Evolutionary conservation across 2,797 vertebrate genomes (phyloP).

Genomic region (Paratrypauchen microcephalus): DNA sequence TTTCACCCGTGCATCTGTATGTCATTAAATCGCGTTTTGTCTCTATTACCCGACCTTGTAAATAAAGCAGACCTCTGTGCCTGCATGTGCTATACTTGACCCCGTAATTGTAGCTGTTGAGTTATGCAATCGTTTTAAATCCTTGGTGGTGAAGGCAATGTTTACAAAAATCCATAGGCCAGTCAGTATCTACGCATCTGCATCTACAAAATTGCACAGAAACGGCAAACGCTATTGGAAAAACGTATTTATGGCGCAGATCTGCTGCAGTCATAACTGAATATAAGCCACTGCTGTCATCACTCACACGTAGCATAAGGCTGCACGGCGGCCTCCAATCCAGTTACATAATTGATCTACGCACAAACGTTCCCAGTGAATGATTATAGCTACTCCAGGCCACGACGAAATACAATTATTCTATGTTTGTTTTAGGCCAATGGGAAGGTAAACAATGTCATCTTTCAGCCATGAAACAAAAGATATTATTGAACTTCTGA

Average conservation of each 20-base stretch:
- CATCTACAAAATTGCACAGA: not conserved
- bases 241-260: not conserved
- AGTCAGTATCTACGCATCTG: too few species aligned
- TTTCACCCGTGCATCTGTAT: slow-evolving; percentile 16
- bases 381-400: slow-evolving; percentile 21
- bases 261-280: not conserved
- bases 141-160: not conserved
- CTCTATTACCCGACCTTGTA: slow-evolving; percentile 5
- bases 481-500: not conserved
- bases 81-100: not conserved
- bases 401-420: slow-evolving; percentile 26
- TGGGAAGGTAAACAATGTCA: slow-evolving; percentile 1
- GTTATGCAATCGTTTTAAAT: slow-evolving; percentile 2
- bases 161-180: slow-evolving; percentile 3
- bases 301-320: slow-evolving; percentile 11
- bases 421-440: not conserved
- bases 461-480: not conserved
- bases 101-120: not conserved
- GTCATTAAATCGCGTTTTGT: slow-evolving; percentile 8
- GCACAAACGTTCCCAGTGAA: slow-evolving; percentile 24
- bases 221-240: not conserved
- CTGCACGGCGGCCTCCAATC: slow-evolving; percentile 18
- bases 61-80: not conserved
- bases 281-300: slow-evolving; percentile 22
- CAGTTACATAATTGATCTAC: slow-evolving; percentile 25